A percentile compares a stretch with the other conserved stretches of the same genome.
These are phyloP conservation scores for Lepilemur ruficaudatus DNA, from an alignment of 2,797 vertebrate species.

Conservation along the genomic window DNA sequence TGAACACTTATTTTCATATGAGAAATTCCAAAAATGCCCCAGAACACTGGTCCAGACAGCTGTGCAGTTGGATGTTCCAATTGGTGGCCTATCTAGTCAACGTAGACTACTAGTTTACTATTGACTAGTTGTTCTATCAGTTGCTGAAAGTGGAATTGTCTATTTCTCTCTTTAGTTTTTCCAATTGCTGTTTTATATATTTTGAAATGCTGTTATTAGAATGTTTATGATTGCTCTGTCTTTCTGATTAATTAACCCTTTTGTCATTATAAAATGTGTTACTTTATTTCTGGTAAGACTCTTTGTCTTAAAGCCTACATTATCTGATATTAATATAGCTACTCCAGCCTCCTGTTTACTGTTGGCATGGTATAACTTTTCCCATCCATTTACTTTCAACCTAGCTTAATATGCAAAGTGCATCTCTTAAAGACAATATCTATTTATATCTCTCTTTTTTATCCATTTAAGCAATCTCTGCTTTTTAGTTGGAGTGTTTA, in stretches of 20 bases:
- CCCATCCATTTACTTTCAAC: not conserved
- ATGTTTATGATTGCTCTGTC: not conserved
- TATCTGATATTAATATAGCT: not conserved
- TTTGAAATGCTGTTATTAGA: not conserved
- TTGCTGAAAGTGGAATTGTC: not conserved
- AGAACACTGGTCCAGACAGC: not conserved
- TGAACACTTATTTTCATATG: not conserved
- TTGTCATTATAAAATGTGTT: not conserved
- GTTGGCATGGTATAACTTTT: not conserved
- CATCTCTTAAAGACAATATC: not conserved
- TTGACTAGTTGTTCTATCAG: not conserved
- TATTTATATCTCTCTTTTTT: not conserved
- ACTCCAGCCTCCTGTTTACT: not conserved
- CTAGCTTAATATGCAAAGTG: not conserved
- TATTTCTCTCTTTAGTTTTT: conserved; percentile 6
- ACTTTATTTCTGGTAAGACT: conserved; percentile 2
- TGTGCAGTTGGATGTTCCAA: not conserved
- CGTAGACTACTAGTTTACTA: not conserved
- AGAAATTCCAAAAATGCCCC: not conserved
- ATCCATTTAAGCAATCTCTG: not conserved
- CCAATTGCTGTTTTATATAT: not conserved
- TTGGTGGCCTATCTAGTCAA: not conserved
- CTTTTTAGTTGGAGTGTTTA: not conserved
- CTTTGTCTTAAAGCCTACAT: not conserved
- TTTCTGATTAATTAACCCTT: not conserved